Evolutionary conservation across 2,797 vertebrate genomes (phyloP).

Genomic region (Phoxinus dragarum): DNA sequence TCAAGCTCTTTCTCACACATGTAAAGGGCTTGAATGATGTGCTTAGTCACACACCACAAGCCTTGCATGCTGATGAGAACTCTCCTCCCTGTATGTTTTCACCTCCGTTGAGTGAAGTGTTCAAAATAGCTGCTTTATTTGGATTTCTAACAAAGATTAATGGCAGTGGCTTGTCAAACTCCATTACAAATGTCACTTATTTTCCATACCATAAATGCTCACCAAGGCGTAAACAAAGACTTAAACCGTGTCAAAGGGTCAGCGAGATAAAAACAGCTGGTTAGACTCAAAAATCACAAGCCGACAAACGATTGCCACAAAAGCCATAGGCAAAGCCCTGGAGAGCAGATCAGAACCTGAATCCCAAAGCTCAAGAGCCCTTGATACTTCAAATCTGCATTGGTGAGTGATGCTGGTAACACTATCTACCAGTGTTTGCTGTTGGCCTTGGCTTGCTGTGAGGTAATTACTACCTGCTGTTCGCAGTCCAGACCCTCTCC

Average conservation of each 20-base stretch:
- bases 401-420: constrained; percentile 60
- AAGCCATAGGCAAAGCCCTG: constrained; percentile 26
- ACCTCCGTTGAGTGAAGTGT: constrained; percentile 17
- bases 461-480: constrained; percentile 65
- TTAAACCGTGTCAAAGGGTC: constrained; percentile 37
- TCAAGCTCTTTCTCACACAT: constrained; percentile 49
- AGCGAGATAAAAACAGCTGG: constrained; percentile 48
- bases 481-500: constrained; percentile 37
- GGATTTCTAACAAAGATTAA: constrained; percentile 40
- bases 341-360: constrained; percentile 57
- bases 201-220: constrained; percentile 34
- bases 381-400: constrained; percentile 50
- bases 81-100: constrained; percentile 13
- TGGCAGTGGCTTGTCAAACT: constrained; percentile 17
- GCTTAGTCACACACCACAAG: constrained; percentile 44
- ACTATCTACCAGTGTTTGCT: constrained; percentile 58
- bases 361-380: constrained; percentile 31
- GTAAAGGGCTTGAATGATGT: constrained; percentile 34
- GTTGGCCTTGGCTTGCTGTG: constrained; percentile 62
- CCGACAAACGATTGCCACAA: constrained; percentile 33
- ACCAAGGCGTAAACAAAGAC: constrained; percentile 34
- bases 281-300: constrained; percentile 38
- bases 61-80: constrained; percentile 49
- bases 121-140: constrained; percentile 37
- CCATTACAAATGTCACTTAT: constrained; percentile 35